Evolutionary conservation across 1,140 invertebrate genomes (phyloP), one percentile per base, ranked within the genome.

Genomic region (Orchestia grillus): DNA sequence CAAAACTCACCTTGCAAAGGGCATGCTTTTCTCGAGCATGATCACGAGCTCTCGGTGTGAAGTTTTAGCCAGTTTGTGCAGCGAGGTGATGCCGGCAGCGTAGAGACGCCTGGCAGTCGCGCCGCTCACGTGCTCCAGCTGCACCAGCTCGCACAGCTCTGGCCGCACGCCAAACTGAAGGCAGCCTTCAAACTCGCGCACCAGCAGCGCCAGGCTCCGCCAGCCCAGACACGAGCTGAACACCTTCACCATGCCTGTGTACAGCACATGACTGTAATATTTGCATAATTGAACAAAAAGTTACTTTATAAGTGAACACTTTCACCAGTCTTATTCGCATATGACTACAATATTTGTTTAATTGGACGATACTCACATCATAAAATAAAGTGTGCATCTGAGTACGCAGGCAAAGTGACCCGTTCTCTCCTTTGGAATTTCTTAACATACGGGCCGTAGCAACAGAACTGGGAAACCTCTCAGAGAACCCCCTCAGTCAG

Each of bases 181-280:
- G 41, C 99, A 98, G 97, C 98, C 98, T 98, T 99, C 99, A 97
- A 99, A 99, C 97, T 99, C 98, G 11, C 98, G 98, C 36, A 99
- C 98, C 3, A 99, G 97, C 53, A 99, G 97, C 97, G 99, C 98
- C 96, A 99, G 98, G 97, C 98, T 99, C 96, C 98, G 98, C 99
- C 99, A 99, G 4, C 99, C 98, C n/a, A 99, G 97, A 95, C 99
- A 98, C 97, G 98, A 98, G 97, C 99, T 99, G 97, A 99, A 99
- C 43, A 98, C 98, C 1, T 99, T 99, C 0, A 99, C 98, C 98
- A 99, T 99, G 95, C 98, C 98, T 99, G 97, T 96, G 28, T 36
- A 42, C 11, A 44, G 53, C 47, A 43, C n/a, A 44, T 16, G 77
- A 87, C 44, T 3, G 1, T 16, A 94, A 40, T 94, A 28, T 15